phyloP scores from a whole-genome alignment of 2,113 vertebrate species.

The Theropithecus gelada region DNA sequence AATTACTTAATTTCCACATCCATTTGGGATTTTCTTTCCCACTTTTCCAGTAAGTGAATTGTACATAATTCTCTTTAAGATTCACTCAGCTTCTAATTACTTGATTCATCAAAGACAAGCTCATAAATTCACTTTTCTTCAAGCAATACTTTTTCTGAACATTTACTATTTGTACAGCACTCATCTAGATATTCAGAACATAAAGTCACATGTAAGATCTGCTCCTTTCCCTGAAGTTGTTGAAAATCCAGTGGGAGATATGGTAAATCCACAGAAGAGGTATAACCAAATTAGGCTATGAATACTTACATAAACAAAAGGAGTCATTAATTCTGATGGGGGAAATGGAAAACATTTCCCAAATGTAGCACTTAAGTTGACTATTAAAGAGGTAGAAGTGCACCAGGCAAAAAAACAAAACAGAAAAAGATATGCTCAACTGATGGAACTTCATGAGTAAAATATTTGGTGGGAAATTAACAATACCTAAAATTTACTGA shows the following conservation, averaged over 20 bases:
- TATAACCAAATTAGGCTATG: not conserved
- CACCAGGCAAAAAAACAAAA: not conserved
- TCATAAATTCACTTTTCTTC: not conserved
- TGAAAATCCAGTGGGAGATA: not conserved
- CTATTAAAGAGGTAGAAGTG: not conserved
- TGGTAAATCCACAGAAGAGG: not conserved
- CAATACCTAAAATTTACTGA: not conserved
- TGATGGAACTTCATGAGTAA: not conserved
- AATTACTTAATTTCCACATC: not conserved
- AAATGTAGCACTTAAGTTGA: not conserved
- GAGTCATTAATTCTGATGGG: not conserved
- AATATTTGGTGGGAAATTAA: not conserved
- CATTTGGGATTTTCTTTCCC: not conserved
- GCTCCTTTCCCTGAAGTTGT: not conserved
- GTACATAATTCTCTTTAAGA: not conserved
- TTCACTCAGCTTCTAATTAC: not conserved
- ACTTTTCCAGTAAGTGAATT: not conserved
- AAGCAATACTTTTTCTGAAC: not conserved
- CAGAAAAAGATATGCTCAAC: not conserved
- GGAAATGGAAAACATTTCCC: not conserved
- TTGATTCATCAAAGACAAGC: slow-evolving; percentile 13
- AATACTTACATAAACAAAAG: not conserved
- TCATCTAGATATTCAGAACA: not conserved
- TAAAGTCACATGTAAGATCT: not conserved
- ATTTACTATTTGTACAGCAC: not conserved